Evolutionary conservation across 2,113 vertebrate genomes (phyloP).

Genomic region (Ceuthmochares aereus): DNA sequence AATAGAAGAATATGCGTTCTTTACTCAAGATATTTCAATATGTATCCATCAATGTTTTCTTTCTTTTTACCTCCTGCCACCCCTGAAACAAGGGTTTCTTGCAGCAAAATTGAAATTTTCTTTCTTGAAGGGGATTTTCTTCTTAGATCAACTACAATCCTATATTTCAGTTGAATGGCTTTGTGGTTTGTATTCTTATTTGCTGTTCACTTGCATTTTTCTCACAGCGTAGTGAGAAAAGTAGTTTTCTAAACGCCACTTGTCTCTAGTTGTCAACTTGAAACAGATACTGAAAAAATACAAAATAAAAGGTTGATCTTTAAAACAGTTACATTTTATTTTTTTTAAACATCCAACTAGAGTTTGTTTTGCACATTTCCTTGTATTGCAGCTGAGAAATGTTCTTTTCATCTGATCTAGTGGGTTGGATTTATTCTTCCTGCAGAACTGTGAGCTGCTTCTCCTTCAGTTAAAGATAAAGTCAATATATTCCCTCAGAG

Average conservation of each 20-base stretch:
- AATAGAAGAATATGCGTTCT: not conserved
- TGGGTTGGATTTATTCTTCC: not conserved
- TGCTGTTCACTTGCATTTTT: not conserved
- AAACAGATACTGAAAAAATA: not conserved
- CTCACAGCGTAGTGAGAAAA: not conserved
- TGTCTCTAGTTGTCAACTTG: not conserved
- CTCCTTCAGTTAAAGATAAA: not conserved
- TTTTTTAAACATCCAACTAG: not conserved
- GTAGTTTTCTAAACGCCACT: not conserved
- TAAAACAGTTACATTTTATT: accelerated
- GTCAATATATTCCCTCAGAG: not conserved
- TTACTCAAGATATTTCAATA: not conserved
- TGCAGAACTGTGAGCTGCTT: not conserved
- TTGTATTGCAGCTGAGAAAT: not conserved
- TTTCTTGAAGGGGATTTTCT: not conserved
- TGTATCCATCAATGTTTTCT: not conserved
- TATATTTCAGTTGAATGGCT: not conserved
- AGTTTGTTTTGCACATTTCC: not conserved
- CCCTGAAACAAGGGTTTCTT: not conserved
- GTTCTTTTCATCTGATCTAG: not conserved
- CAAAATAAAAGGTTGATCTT: not conserved
- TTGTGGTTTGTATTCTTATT: accelerated
- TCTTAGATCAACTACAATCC: not conserved
- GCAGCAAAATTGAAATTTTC: not conserved
- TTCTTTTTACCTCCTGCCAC: not conserved